These are phyloP conservation scores for Cyclura pinguis DNA, from an alignment of 2,797 vertebrate genomes.

Conservation along the genomic window DNA sequence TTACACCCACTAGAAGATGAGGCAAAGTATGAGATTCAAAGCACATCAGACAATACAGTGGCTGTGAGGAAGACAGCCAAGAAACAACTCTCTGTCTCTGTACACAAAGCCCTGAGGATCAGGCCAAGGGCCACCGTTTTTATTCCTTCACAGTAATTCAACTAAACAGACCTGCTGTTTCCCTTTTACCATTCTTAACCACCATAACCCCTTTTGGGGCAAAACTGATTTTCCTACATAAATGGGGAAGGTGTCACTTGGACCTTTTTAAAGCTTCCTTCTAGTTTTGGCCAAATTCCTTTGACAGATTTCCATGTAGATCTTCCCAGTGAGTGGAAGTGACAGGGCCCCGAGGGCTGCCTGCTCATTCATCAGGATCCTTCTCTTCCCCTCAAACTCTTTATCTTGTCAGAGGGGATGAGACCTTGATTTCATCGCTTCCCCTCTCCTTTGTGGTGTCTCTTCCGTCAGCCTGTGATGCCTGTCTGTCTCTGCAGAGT, in stretches of 20 bases:
- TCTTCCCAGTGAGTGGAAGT: conserved; percentile 25
- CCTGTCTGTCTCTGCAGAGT: conserved; percentile 20
- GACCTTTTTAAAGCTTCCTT: neutral
- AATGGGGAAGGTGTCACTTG: neutral
- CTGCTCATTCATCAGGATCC: conserved; percentile 22
- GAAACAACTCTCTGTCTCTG: neutral
- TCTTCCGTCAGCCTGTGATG: neutral
- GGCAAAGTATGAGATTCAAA: neutral
- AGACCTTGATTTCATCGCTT: conserved; percentile 10
- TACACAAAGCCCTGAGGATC: neutral
- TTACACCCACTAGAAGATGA: neutral
- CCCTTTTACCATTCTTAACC: neutral
- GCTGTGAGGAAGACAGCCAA: neutral
- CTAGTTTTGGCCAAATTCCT: conserved; percentile 22
- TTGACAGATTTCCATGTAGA: conserved; percentile 36
- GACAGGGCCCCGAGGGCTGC: conserved; percentile 40
- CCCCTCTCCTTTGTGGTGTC: conserved; percentile 14
- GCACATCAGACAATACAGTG: neutral
- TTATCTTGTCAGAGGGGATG: conserved; percentile 27
- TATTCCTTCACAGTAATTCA: neutral
- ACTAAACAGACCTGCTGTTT: neutral
- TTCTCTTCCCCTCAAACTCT: neutral
- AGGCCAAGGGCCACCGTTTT: neutral
- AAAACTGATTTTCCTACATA: neutral
- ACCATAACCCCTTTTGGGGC: neutral